Evolutionary conservation across 2,888 invertebrate genomes (phyloP).

Genomic region (Galerucella nymphaeae): DNA sequence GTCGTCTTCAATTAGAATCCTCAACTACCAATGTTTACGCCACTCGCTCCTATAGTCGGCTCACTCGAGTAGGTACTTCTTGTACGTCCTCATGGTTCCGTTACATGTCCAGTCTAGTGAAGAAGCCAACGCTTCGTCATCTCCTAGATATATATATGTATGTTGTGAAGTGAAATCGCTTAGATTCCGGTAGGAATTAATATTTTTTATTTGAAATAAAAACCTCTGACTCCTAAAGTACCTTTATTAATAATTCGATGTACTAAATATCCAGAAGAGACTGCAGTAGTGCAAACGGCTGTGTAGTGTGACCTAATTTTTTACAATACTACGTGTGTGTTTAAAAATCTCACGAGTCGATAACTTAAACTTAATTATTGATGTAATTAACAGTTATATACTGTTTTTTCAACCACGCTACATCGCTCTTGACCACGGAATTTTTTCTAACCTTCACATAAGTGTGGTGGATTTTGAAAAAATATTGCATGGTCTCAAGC

Average conservation of each 20-base stretch:
- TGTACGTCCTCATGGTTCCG: conserved; percentile 50
- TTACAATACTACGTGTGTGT: conserved; percentile 19
- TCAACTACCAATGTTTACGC: conserved; percentile 8
- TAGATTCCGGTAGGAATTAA: conserved; percentile 6
- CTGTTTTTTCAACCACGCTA: conserved; percentile 33
- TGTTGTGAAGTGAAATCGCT: conserved; percentile 27
- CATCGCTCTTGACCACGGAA: conserved; percentile 21
- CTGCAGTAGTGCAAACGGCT: not conserved
- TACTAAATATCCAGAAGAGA: conserved; percentile 3
- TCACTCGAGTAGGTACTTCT: conserved; percentile 37
- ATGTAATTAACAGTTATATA: conserved; percentile 34
- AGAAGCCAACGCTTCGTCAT: conserved; percentile 42
- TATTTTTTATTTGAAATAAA: not conserved
- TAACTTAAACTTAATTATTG: conserved; percentile 32
- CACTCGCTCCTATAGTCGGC: conserved; percentile 32
- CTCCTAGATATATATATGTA: conserved; percentile 20
- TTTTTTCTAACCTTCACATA: conserved; percentile 14
- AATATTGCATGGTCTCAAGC: not conserved
- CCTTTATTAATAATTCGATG: not conserved
- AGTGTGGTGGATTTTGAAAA: conserved; percentile 17
- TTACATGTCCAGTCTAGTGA: conserved; percentile 53
- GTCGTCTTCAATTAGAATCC: too few species aligned
- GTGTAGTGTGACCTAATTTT: conserved; percentile 29
- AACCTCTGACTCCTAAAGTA: not conserved
- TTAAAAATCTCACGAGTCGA: conserved; percentile 32